phyloP scores from a whole-genome alignment of 2,888 invertebrate species.

The Biston stratarius region DNA sequence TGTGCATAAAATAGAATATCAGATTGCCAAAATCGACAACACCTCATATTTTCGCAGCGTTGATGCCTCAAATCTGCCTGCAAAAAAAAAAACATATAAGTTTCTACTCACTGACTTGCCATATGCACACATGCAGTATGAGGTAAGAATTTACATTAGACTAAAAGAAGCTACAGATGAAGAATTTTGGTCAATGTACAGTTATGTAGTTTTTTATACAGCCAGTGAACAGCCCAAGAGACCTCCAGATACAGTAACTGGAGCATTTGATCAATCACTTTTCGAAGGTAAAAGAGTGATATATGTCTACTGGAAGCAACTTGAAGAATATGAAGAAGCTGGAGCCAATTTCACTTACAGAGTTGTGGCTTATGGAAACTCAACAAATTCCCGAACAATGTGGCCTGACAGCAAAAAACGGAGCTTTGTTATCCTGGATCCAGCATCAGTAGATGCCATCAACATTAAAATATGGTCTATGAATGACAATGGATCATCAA shows the following conservation, averaged over 20 bases:
- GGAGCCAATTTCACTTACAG: constrained; percentile 91
- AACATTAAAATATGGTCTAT: constrained; percentile 87
- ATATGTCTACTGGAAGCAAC: constrained; percentile 92
- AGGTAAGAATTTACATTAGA: constrained; percentile 90
- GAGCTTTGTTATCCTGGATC: constrained; percentile 87
- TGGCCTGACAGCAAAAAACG: constrained; percentile 84
- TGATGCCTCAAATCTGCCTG: constrained; percentile 63
- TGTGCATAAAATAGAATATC: constrained; percentile 78
- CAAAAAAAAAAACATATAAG: constrained; percentile 69
- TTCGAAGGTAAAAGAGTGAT: constrained; percentile 86
- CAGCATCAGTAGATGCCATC: constrained; percentile 74
- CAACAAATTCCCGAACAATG: constrained; percentile 63
- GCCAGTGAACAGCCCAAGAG: constrained; percentile 86
- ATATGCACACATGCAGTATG: constrained; percentile 90
- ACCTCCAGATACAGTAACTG: constrained; percentile 90
- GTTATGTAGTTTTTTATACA: constrained; percentile 87
- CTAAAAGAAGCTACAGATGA: constrained; percentile 82
- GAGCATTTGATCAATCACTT: constrained; percentile 90
- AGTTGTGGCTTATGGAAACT: constrained; percentile 74
- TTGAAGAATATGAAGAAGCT: constrained; percentile 89
- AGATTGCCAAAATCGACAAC: constrained; percentile 80
- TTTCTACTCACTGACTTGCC: constrained; percentile 84
- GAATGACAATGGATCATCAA: constrained; percentile 87
- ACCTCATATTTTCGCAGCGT: constrained; percentile 75
- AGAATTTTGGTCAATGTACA: constrained; percentile 91